phyloP scores from a whole-genome alignment of 2,888 invertebrate species.

The Ptilodon capucinus region DNA sequence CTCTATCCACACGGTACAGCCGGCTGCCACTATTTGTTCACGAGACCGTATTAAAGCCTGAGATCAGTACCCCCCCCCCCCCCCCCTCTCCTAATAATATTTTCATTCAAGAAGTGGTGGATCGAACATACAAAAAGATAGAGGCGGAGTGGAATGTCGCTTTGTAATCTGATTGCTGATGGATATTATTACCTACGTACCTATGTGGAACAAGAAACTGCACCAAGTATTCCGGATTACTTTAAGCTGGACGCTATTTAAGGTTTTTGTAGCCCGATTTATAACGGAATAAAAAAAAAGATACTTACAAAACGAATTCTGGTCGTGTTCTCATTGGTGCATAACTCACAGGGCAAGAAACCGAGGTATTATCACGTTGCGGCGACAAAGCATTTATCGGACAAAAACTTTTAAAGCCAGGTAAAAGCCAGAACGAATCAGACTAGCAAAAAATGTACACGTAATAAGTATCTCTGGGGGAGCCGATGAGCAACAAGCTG shows the following conservation, averaged over 20 bases:
- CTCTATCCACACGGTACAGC: no score
- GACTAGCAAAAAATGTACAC: conserved; percentile 15
- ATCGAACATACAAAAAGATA: neutral
- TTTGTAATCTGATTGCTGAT: neutral
- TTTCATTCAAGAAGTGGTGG: neutral
- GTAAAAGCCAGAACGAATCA: conserved; percentile 26
- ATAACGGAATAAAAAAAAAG: conserved; percentile 1
- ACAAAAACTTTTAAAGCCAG: conserved; percentile 17
- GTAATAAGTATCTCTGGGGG: conserved; percentile 10
- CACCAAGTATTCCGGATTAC: neutral
- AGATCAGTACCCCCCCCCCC: no score
- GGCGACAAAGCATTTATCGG: conserved; percentile 6
- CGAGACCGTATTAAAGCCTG: no score
- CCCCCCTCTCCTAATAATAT: neutral
- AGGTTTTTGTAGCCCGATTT: neutral
- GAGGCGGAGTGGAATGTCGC: neutral
- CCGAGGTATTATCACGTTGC: conserved; percentile 22
- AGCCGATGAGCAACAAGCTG: conserved; percentile 3
- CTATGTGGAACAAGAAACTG: neutral
- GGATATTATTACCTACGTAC: neutral
- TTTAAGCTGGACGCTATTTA: neutral
- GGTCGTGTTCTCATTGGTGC: conserved; percentile 1
- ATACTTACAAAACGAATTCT: neutral
- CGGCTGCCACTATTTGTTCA: no score
- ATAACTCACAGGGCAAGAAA: conserved; percentile 12